These are phyloP conservation scores for Acronicta leporina DNA, from an alignment of 2,888 invertebrate genomes.

Conservation along the genomic window DNA sequence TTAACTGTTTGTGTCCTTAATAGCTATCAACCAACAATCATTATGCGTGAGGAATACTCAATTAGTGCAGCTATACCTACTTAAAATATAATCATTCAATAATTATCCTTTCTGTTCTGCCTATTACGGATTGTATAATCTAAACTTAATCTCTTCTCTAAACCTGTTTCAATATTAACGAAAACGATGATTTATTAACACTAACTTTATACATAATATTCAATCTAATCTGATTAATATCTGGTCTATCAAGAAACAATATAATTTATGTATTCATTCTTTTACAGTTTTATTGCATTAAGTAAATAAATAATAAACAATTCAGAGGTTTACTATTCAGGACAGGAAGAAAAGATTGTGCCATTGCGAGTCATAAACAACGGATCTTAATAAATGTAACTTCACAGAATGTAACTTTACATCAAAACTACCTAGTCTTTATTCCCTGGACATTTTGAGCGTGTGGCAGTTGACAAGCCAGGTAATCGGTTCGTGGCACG, in stretches of 20 bases:
- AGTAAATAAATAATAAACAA: neutral
- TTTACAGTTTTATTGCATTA: neutral
- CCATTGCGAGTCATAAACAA: conserved; percentile 25
- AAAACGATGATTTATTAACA: conserved; percentile 1
- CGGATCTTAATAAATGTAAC: conserved; percentile 32
- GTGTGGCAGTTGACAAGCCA: conserved; percentile 59
- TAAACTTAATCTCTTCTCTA: too few relatives aligned
- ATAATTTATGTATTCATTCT: neutral
- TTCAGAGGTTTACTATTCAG: conserved; percentile 4
- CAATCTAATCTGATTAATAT: neutral
- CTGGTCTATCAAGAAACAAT: neutral
- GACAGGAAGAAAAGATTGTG: conserved; percentile 30
- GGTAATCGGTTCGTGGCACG: conserved; percentile 81
- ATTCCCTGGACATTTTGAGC: conserved; percentile 57
- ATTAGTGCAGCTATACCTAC: too few relatives aligned
- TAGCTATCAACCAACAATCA: too few relatives aligned
- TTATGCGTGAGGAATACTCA: too few relatives aligned
- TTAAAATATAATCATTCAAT: too few relatives aligned
- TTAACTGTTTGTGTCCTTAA: too few relatives aligned
- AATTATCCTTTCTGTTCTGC: too few relatives aligned
- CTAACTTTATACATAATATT: neutral
- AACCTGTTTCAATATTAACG: too few relatives aligned
- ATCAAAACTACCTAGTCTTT: conserved; percentile 56
- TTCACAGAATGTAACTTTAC: conserved; percentile 36
- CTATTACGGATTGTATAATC: too few relatives aligned